These are phyloP conservation scores for Charanyca ferruginea DNA, from an alignment of 2,888 invertebrate genomes.

Conservation along the genomic window DNA sequence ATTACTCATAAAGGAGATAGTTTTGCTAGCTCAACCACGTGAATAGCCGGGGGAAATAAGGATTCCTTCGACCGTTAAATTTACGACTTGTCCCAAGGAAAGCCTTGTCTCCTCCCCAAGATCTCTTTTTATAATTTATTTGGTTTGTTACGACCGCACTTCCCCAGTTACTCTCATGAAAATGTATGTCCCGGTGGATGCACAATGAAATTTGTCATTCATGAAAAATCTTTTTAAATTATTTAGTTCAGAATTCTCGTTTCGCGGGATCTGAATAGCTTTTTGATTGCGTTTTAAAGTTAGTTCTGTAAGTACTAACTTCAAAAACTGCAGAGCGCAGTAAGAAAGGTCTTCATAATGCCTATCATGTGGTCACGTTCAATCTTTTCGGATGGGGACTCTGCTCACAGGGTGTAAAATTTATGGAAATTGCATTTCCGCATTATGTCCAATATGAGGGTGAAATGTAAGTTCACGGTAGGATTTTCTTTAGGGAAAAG, in stretches of 20 bases:
- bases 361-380: conserved; percentile 82
- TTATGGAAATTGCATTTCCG: conserved; percentile 91
- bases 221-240: conserved; percentile 56
- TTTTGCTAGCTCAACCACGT: conserved; percentile 84
- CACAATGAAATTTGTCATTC: conserved; percentile 71
- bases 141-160: conserved; percentile 84
- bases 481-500: conserved; percentile 69
- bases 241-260: conserved; percentile 40
- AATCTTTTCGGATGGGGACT: conserved; percentile 87
- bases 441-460: conserved; percentile 84
- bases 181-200: conserved; percentile 73
- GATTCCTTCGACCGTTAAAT: conserved; percentile 89
- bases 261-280: conserved; percentile 35
- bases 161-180: conserved; percentile 79
- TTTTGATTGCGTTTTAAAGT: conserved; percentile 50
- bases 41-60: conserved; percentile 88
- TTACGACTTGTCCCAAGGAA: conserved; percentile 89
- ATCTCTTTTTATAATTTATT: conserved; percentile 90
- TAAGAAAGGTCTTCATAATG: conserved; percentile 60
- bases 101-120: conserved; percentile 84
- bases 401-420: conserved; percentile 89
- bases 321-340: conserved; percentile 38
- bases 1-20: conserved; percentile 84
- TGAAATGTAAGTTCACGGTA: conserved; percentile 72
- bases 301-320: conserved; percentile 38